Percentiles rank a stretch among this genome's conserved stretches.
Evolutionary conservation across 2,113 vertebrate species (phyloP).

Genomic region (Prunella fulvescens): DNA sequence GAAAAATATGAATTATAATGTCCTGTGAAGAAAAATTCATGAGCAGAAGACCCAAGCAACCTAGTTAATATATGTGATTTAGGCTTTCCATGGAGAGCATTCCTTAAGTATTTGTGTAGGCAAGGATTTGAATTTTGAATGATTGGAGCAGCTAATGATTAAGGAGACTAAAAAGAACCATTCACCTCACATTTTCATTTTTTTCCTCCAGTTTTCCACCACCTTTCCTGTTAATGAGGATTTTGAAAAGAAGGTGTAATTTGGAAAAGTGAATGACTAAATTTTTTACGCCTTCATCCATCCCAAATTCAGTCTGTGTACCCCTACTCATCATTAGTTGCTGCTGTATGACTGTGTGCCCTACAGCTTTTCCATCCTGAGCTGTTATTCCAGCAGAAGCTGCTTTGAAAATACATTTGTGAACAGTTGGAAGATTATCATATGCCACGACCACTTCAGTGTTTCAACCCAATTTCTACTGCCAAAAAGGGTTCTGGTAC

Average conservation of each 20-base stretch:
- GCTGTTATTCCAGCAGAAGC: not conserved
- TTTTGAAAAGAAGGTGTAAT: not conserved
- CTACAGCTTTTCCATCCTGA: not conserved
- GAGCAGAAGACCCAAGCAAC: not conserved
- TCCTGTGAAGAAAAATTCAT: not conserved
- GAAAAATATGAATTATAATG: not conserved
- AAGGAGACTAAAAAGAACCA: not conserved
- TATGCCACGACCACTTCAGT: not conserved
- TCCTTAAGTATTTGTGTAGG: not conserved
- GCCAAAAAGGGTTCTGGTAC: not conserved
- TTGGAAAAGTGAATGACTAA: not conserved
- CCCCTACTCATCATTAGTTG: not conserved
- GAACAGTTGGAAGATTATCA: not conserved
- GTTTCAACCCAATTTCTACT: not conserved
- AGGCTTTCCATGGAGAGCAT: not conserved
- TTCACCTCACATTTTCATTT: not conserved
- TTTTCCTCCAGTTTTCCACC: not conserved
- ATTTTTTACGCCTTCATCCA: not conserved
- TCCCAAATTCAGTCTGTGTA: not conserved
- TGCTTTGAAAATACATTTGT: not conserved
- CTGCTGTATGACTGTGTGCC: not conserved
- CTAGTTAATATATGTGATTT: not conserved
- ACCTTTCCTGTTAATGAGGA: not conserved
- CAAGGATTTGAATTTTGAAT: not conserved
- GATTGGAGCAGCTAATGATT: not conserved